A percentile compares a stretch with the other conserved stretches of the same genome.
These are phyloP conservation scores for Micropoecilia bifurca DNA, from an alignment of 2,797 vertebrate genomes.

Conservation along the genomic window DNA sequence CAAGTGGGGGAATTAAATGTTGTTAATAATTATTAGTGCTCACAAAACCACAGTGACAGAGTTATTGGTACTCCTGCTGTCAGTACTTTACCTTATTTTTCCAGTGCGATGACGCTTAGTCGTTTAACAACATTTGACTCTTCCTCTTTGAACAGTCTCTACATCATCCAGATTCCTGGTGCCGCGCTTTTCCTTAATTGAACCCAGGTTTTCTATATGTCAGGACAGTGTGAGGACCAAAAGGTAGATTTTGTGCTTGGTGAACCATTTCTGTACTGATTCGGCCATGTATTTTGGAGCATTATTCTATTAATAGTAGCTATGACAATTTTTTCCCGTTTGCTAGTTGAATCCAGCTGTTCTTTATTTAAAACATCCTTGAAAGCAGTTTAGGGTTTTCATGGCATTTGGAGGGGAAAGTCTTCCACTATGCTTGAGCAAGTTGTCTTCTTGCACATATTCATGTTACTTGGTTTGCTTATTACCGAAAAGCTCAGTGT, in stretches of 20 bases:
- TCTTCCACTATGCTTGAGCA: neutral
- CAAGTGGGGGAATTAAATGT: no score
- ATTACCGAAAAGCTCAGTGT: neutral
- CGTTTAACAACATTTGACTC: neutral
- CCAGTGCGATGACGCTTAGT: neutral
- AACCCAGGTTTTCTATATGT: neutral
- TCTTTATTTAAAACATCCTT: neutral
- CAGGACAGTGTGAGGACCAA: neutral
- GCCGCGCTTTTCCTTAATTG: neutral
- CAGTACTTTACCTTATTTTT: neutral
- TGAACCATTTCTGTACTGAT: neutral
- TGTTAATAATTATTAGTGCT: neutral
- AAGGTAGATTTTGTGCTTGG: neutral
- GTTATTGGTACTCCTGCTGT: neutral
- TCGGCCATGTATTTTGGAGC: neutral
- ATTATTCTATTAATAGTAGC: neutral
- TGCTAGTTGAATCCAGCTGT: neutral
- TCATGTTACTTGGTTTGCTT: neutral
- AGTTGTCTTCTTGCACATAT: neutral
- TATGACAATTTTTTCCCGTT: neutral
- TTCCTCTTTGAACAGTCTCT: neutral
- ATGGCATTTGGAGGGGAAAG: neutral
- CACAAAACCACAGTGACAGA: neutral
- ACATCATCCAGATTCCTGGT: neutral
- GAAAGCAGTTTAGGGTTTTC: neutral